Base-by-base conservation (phyloP, 2,888 invertebrate genomes). In the Biston betularia region DNA sequence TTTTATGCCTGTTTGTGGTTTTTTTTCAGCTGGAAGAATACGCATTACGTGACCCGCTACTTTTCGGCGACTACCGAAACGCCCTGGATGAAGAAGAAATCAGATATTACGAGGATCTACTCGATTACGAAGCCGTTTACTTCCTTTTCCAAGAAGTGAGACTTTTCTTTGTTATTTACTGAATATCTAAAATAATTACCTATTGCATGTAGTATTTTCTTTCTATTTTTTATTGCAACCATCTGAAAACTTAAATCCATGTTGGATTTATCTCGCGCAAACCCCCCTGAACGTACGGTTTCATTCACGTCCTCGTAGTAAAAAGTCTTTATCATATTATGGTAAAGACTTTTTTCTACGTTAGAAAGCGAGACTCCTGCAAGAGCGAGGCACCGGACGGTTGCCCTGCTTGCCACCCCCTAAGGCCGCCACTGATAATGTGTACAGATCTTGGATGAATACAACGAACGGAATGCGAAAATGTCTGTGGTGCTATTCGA, bases 1-100 rank as follows among this genome's bases (percentile, higher is more conserved):
- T 12, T n/a, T 8, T 35, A 35, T 40, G 14, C 33, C 44, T 42
- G 12, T 8, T 8, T 8, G 40, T 46, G 8, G n/a, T n/a, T n/a
- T 33, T 35, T 15, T 12, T 71, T 14, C 74, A 93, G 93, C 55
- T 95, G 46, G 90, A 93, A 71, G 96, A 97, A 52, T 97, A 97
- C 82, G 95, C 95, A 0, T 91, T 97, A 77, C 94, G 97, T 12
- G 96, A 98, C 88, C 98, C 98, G 0, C 80, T 98, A 56, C 92
- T 98, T 0, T 98, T 96, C 82, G 98, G 98, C 0, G 98, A 98
- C 83, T 98, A 97, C 79, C 94, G 98, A 52, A 98, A 98, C 79
- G 97, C 98, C 0, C 91, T 97, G 38, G 97, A 97, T 72, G 97
- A 97, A 79, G 95, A 95, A 0, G 97, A 97, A 75, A 93, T 95